Conservation (phyloP, 2,888 invertebrate species). For the Athalia cordata region DNA sequence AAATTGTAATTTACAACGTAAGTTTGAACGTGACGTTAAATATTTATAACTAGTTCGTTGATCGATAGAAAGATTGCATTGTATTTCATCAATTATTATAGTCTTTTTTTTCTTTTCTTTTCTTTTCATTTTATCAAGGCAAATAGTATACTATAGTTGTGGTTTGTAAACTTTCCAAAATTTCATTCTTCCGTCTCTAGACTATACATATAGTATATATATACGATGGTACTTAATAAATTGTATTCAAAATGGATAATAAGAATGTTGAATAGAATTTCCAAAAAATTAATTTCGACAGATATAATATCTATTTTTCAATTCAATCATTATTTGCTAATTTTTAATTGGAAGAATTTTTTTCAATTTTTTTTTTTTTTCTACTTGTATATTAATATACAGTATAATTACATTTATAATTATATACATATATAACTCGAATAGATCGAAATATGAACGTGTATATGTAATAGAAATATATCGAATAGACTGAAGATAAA, state of each 20-base stretch:
- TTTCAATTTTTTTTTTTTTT: constrained; percentile 12
- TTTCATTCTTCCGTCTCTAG: background rate
- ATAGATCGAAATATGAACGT: constrained; percentile 27
- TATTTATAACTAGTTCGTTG: background rate
- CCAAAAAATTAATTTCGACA: background rate
- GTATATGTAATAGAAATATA: constrained; percentile 41
- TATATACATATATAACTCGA: constrained; percentile 24
- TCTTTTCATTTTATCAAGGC: constrained; percentile 12
- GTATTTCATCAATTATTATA: constrained; percentile 8
- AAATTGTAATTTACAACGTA: constrained; percentile 2
- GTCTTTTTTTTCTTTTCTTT: constrained; percentile 19
- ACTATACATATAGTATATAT: background rate
- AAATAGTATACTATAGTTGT: background rate
- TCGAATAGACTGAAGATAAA: constrained; percentile 31
- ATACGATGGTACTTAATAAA: background rate
- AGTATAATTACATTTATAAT: constrained; percentile 13
- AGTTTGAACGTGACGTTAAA: constrained; percentile 1
- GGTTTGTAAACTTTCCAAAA: constrained; percentile 35
- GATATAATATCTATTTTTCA: background rate
- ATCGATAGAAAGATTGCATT: constrained; percentile 19
- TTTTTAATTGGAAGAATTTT: background rate
- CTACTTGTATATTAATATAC: background rate
- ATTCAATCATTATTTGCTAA: background rate
- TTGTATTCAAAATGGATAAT: background rate
- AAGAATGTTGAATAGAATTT: background rate